Evolutionary conservation across 2,797 vertebrate genomes (phyloP), one percentile per base, ranked within the genome.

Genomic region (Semaprochilodus insignis): DNA sequence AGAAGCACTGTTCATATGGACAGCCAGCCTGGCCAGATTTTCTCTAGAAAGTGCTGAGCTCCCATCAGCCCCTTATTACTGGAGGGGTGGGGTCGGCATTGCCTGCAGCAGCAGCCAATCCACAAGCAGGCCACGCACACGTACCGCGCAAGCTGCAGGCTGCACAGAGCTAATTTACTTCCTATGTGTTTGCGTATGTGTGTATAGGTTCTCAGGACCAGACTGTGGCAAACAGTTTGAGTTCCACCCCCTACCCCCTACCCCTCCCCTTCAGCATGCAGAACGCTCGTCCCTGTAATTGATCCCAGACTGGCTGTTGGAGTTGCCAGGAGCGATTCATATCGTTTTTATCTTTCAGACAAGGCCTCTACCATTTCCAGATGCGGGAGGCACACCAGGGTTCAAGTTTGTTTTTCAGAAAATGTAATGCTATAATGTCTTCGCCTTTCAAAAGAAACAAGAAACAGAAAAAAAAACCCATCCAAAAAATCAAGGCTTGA

Each of bases 261-360:
- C 52, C 23, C 54, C 57, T 72, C 76, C 66, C 67, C 81, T 74
- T 84, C 78, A 65, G 62, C 85, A 89, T 81, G 86, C 88, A 87
- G 88, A 90, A 92, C 89, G 85, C 93, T 91, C 11, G 90, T 94
- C 91, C 88, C 83, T 91, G 90, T 95, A 96, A 96, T 95, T 94
- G 93, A 94, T 95, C 92, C 94, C 94, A 96, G 94, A 91, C 91
- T 93, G 94, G 92, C 94, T 91, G 91, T 91, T 91, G 79, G 89
- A 90, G 89, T 94, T 95, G 93, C 94, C 95, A 94, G 93, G 84
- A 93, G 94, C 92, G 83, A 92, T 93, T 94, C 91, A 92, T 95
- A 95, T 93, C 91, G 86, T 93, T 93, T 95, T 93, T 95, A 94
- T 95, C 94, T 95, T 91, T 91, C 86, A 92, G 93, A 94, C 93